Evolutionary conservation across 2,888 invertebrate species (phyloP), one percentile per base, ranked within the genome.

Genomic region (Tinea trinotella): DNA sequence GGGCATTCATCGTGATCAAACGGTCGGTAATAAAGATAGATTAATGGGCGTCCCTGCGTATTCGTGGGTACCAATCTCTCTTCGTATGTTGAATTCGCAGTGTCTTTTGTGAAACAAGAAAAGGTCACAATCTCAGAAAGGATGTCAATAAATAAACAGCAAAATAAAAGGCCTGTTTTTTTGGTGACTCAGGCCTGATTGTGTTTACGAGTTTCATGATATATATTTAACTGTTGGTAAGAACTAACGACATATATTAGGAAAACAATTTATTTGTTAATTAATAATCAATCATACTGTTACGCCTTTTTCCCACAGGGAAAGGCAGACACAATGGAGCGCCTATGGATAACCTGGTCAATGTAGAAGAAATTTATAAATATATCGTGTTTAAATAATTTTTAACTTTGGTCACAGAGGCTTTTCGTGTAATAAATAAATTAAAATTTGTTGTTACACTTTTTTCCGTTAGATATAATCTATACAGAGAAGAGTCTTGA

Each of bases 11-110:
- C 66, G 71, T 65, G 69, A 75, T 76, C 74, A 74, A 79, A 72
- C 68, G 64, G 66, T 61, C 64, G 68, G 74, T 80, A 82, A 81
- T 81, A 82, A 79, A 79, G 79, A 79, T 78, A 74, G 74, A 83
- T 82, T 76, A 74, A 74, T 69, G 67, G 64, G 17, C 64, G 59
- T 62, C 68, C 57, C 55, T 54, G 10, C 52, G 54, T 36, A 40
- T 49, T 24, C 40, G 48, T 48, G 19, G 48, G 18, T 40, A 40
- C 15, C 40, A 40, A 40, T 40, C 40, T 40, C 15, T 15, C 15
- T 15, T 40, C 15, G 12, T 15, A 15, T 15, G 15, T 40, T 12
- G 12, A 40, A 15, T 15, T 15, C 15, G 12, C 13, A 15, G 13
- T 40, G 40, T 40, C 40, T 15, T 40, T 40, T 40, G 40, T 15